Conservation (phyloP, 1,140 invertebrate genomes). For the Lordiphosa mommai region DNA sequence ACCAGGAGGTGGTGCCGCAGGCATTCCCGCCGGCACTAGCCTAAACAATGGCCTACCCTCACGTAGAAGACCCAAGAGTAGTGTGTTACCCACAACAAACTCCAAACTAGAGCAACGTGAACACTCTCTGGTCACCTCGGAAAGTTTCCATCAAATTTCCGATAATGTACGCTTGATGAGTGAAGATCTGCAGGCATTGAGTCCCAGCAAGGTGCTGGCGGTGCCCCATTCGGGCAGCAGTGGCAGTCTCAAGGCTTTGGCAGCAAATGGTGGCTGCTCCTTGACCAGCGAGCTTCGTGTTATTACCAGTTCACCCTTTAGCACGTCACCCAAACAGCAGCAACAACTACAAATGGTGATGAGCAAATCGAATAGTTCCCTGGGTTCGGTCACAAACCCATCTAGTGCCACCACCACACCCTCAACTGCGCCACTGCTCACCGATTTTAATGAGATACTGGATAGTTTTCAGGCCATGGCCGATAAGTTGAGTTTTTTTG, state of each 20-base stretch:
- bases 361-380: slow-evolving; percentile 60
- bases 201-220: slow-evolving; percentile 57
- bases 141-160: slow-evolving; percentile 78
- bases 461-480: slow-evolving; percentile 79
- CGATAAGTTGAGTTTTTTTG: no score
- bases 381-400: slow-evolving; percentile 53
- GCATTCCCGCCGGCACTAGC: slow-evolving; percentile 1
- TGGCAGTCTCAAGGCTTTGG: slow-evolving; percentile 55
- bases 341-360: slow-evolving; percentile 48
- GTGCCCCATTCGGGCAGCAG: slow-evolving; percentile 52
- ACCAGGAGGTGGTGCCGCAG: slow-evolving; percentile 18
- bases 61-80: slow-evolving; percentile 62
- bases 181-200: slow-evolving; percentile 75
- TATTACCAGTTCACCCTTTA: slow-evolving; percentile 60
- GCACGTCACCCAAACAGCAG: slow-evolving; percentile 37
- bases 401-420: slow-evolving; percentile 66
- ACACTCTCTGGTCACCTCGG: slow-evolving; percentile 70
- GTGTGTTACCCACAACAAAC: slow-evolving; percentile 35
- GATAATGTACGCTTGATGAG: slow-evolving; percentile 78
- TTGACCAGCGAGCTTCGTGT: slow-evolving; percentile 56
- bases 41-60: slow-evolving; percentile 39
- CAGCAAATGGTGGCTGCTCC: slow-evolving; percentile 31
- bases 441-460: slow-evolving; percentile 77
- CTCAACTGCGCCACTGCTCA: slow-evolving; percentile 67
- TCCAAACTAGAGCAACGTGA: slow-evolving; percentile 53